A percentile compares a stretch with the other conserved stretches of the same genome.
These are phyloP conservation scores for Scylla paramamosain DNA, from an alignment of 1,140 invertebrate species.

Conservation along the genomic window DNA sequence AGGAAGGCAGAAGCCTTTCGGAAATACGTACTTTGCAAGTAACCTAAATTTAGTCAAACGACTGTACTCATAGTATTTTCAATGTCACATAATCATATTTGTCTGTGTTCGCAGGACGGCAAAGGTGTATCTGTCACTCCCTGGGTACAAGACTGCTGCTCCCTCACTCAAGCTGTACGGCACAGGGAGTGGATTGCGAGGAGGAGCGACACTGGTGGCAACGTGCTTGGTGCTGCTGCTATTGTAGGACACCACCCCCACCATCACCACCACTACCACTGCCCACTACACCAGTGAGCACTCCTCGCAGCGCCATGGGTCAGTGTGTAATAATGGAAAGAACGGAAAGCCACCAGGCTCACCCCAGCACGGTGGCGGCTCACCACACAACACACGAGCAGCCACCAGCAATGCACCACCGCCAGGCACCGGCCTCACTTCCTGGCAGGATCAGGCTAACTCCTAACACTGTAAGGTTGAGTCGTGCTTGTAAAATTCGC, in stretches of 20 bases:
- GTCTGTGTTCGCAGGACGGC: background rate
- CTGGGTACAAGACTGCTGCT: slow-evolving; percentile 52
- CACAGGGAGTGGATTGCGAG: slow-evolving; percentile 32
- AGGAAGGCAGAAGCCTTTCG: background rate
- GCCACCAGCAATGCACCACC: background rate
- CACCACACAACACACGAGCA: background rate
- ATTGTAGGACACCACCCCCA: slow-evolving; percentile 29
- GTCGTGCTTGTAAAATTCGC: too few species aligned
- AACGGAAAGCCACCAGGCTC: background rate
- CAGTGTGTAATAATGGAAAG: background rate
- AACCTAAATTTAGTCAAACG: background rate
- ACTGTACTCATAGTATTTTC: background rate
- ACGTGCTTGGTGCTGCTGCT: background rate
- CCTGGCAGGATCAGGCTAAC: too few species aligned
- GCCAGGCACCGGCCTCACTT: too few species aligned
- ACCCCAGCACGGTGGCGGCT: background rate
- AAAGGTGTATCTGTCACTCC: slow-evolving; percentile 36
- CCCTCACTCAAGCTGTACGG: slow-evolving; percentile 67
- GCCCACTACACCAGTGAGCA: background rate
- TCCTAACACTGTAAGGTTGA: too few species aligned
- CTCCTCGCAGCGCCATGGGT: background rate
- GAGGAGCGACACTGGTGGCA: background rate
- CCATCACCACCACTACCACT: background rate
- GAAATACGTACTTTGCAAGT: background rate
- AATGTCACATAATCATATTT: too few species aligned